Conservation (phyloP, 2,888 invertebrate genomes). For the Liposcelis brunnea region DNA sequence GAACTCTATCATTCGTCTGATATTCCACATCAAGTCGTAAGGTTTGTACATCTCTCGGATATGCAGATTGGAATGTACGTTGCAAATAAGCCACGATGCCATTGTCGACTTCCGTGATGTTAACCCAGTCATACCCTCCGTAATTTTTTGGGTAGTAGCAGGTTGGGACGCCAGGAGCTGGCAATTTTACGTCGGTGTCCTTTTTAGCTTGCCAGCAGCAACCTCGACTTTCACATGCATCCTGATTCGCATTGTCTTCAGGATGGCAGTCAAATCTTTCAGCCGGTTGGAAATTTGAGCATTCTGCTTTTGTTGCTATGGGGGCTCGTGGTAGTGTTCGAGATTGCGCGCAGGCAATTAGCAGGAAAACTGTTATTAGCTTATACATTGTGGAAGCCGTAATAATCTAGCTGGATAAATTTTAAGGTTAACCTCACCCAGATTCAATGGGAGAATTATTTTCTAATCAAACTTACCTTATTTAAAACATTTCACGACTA, state of each 20-base stretch:
- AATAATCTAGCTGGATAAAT: too few species aligned
- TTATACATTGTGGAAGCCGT: too few species aligned
- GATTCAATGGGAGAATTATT: too few species aligned
- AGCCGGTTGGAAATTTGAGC: too few species aligned
- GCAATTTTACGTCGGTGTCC: not conserved
- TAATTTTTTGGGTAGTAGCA: conserved; percentile 54
- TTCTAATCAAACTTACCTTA: too few species aligned
- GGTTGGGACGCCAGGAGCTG: conserved; percentile 34
- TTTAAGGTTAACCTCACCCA: too few species aligned
- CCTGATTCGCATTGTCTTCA: conserved; percentile 32
- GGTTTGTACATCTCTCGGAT: conserved; percentile 41
- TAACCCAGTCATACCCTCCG: conserved; percentile 41
- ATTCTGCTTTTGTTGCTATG: too few species aligned
- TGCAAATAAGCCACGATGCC: conserved; percentile 39
- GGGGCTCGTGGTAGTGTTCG: too few species aligned
- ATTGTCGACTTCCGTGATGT: conserved; percentile 38
- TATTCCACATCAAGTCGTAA: conserved; percentile 40
- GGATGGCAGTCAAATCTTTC: conserved; percentile 53
- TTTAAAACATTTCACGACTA: too few species aligned
- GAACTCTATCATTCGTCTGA: conserved; percentile 40
- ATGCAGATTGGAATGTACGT: conserved; percentile 35
- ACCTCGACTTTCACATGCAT: conserved; percentile 42
- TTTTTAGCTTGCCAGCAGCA: conserved; percentile 63
- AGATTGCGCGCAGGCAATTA: too few species aligned
- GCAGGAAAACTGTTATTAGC: too few species aligned